Evolutionary conservation across 2,113 vertebrate genomes (phyloP).

Genomic region (Indri indri): DNA sequence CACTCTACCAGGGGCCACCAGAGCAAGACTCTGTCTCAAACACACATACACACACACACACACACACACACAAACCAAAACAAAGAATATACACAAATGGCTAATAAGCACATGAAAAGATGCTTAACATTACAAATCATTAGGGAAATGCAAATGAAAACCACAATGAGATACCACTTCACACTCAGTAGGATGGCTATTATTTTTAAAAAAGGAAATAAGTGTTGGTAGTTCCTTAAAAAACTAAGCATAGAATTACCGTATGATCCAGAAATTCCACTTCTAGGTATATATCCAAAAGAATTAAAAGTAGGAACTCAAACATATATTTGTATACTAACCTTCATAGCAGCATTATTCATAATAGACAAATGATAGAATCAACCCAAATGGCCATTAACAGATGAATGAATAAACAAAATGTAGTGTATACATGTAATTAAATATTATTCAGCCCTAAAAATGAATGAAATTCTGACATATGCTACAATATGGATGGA

Average conservation of each 20-base stretch:
- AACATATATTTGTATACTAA: background rate
- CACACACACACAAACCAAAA: too few relatives aligned
- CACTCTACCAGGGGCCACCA: too few relatives aligned
- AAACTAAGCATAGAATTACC: background rate
- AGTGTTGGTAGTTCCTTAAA: background rate
- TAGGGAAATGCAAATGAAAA: background rate
- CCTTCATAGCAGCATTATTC: background rate
- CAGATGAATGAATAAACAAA: background rate
- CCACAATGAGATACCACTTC: background rate
- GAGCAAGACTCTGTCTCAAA: too few relatives aligned
- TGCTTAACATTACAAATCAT: background rate
- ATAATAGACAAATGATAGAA: background rate
- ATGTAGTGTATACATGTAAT: background rate
- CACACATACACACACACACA: too few relatives aligned
- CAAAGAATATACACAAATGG: background rate
- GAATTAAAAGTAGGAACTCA: background rate
- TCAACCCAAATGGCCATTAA: background rate
- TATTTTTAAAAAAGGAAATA: background rate
- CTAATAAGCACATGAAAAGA: background rate
- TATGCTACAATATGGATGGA: background rate
- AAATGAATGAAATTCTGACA: background rate
- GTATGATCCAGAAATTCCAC: background rate
- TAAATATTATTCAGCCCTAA: background rate
- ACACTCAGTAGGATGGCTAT: background rate
- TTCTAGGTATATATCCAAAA: background rate